Evolutionary conservation across 2,113 vertebrate genomes (phyloP), one percentile per base, ranked within the genome.

Genomic region (Anser brachyrhynchus): DNA sequence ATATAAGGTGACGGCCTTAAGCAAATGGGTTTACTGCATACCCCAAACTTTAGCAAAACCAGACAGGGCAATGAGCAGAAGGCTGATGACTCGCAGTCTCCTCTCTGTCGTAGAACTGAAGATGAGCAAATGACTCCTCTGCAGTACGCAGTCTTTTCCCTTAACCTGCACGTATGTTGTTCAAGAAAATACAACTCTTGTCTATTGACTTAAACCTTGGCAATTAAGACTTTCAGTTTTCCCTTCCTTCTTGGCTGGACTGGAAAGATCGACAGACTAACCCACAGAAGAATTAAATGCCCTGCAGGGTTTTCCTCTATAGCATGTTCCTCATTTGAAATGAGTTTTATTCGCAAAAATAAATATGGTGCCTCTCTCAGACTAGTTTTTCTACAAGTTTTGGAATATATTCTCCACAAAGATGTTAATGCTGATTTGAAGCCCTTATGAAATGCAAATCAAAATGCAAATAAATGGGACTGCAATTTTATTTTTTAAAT

Each of bases 361-460:
- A 86, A 59, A 37, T 26, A 77, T 0, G 1, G 17, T 43, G 20
- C 31, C 43, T 86, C 79, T 84, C 46, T 70, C 55, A 93, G 22
- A 94, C 90, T 51, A 86, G 76, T 81, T 93, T 87, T 92, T 65
- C 86, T 49, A 62, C 49, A 73, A 90, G 46, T 52, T 65, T 73
- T 84, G 26, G 39, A 93, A 72, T 61, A 54, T 6, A 14, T 69
- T 26, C 55, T 88, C 57, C 57, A 90, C 17, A 21, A 92, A 5
- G 39, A 88, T 75, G 11, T 22, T 71, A 87, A 77, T 31, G 4
- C 3, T 41, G 18, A 35, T 58, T 37, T 84, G 76, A 93, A 86
- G 89, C n/a, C 58, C n/a, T 90, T 43, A 65, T 9, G 21, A 78
- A 82, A 82, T 6, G 57, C 75, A 96, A 94, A 95, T 64, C 26